Evolutionary conservation across 2,888 invertebrate species (phyloP), one percentile per base, ranked within the genome.

Genomic region (Caenorhabditis wallacei): DNA sequence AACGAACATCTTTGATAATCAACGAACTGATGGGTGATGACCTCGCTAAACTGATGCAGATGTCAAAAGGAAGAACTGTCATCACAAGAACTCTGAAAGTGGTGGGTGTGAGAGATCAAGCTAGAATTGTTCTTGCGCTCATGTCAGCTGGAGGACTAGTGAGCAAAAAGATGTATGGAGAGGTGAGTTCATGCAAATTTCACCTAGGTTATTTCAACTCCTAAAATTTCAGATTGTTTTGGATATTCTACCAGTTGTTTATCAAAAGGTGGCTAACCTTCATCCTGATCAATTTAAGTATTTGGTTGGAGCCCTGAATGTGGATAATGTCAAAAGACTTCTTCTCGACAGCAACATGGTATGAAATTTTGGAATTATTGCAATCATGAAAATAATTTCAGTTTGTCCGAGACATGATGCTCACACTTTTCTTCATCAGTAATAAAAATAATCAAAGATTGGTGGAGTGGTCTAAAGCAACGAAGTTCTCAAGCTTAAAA

Each of bases 381-480:
- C 2, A n/a, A 1, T 40, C 22, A 11, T 11, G 18, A 48, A 16
- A 26, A 20, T n/a, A 0, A 22, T 87, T 88, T 80, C 76, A 87
- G 87, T 82, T 88, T 16, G 71, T 81, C 26, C 71, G 88, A 18
- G 88, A 88, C 48, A 57, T 88, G 48, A 74, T 88, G 66, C 75
- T 85, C 5, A 81, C 82, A 1, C 69, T 86, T 46, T 57, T 85
- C 43, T 63, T 83, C 35, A 64, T 84, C 10, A 86, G 86, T 56
- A 74, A 80, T 10, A 64, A 54, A 16, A 79, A 81, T n/a, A 84
- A 81, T 7, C 82, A 82, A 30, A 53, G 30, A 22, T 48, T 82
- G 40, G 13, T 85, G 40, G 69, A 76, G n/a, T 83, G 79, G 80
- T 40, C 75, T 3, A 63, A 64, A 20, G 66, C 16, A 1, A 75